Evolutionary conservation across 1,140 invertebrate genomes (phyloP), one percentile per base, ranked within the genome.

Genomic region (Caerostris darwini): DNA sequence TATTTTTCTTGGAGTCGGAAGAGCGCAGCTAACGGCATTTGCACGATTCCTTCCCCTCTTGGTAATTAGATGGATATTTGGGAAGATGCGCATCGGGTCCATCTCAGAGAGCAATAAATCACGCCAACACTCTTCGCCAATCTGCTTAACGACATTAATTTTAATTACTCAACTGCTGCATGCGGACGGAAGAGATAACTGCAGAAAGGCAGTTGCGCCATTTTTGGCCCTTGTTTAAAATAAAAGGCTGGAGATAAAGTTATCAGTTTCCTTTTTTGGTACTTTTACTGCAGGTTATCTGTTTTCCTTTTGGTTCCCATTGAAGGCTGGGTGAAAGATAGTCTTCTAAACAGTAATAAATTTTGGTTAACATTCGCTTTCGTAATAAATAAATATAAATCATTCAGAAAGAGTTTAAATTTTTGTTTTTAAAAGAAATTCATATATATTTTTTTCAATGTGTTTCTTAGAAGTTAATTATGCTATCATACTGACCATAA

Each of bases 1-100:
- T 71, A 91, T 91, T 91, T 91, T 69, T 91, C 90, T 91, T 81
- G 7, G 17, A 59, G n/a, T 81, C 34, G 59, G 71, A 71, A 64
- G 57, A 67, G 50, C n/a, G n/a, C n/a, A n/a, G n/a, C n/a, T n/a
- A n/a, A n/a, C 53, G 71, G 57, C 34, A 54, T 77, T 82, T 57
- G 54, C 54, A 19, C 56, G 71, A 17, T 50, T 57, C 90, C 69
- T 91, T 71, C 87, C 87, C 34, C 12, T 7, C n/a, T 56, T 6
- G 64, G 87, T 91, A 91, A 91, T 91, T 91, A 91, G 90, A 91
- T 91, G 67, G 90, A 82, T 91, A 91, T 91, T 91, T 71, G 69
- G 57, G 77, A 82, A 91, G 71, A 91, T 81, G 71, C 82, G 57
- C 71, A 82, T 91, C 64, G 54, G 54, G 71, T 56, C 14, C 34